Percentiles rank a stretch among this genome's conserved stretches.
phyloP scores from a whole-genome alignment of 2,113 vertebrate genomes.

The Puffinus mauretanicus region DNA sequence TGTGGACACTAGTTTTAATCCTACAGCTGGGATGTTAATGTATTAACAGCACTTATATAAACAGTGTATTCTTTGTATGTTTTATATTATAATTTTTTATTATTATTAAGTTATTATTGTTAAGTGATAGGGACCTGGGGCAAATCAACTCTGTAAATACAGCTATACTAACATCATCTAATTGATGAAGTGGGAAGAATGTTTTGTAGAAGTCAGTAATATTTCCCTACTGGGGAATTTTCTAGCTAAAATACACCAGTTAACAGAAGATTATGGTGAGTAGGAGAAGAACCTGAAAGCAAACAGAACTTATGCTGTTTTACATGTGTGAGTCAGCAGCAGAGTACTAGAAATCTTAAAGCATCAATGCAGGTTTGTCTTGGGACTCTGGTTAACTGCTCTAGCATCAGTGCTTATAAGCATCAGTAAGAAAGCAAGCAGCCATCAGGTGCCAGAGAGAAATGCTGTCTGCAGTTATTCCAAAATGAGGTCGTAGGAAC shows the following conservation, averaged over 20 bases:
- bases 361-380: neutral
- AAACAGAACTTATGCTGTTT: neutral
- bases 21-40: neutral
- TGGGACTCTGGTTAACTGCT: neutral
- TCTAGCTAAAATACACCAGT: neutral
- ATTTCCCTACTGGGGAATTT: neutral
- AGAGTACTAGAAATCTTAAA: neutral
- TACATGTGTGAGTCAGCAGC: neutral
- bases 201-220: neutral
- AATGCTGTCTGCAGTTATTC: neutral
- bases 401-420: rapidly evolving
- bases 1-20: neutral
- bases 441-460: neutral
- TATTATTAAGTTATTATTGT: neutral
- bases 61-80: neutral
- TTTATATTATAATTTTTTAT: neutral
- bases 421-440: neutral
- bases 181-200: neutral
- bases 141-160: neutral
- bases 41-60: neutral
- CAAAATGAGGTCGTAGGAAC: neutral
- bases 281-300: neutral
- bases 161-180: neutral
- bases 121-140: neutral
- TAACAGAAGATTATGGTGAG: neutral